These are phyloP conservation scores for Prionailurus viverrinus DNA, from an alignment of 2,113 vertebrate genomes.

Conservation along the genomic window DNA sequence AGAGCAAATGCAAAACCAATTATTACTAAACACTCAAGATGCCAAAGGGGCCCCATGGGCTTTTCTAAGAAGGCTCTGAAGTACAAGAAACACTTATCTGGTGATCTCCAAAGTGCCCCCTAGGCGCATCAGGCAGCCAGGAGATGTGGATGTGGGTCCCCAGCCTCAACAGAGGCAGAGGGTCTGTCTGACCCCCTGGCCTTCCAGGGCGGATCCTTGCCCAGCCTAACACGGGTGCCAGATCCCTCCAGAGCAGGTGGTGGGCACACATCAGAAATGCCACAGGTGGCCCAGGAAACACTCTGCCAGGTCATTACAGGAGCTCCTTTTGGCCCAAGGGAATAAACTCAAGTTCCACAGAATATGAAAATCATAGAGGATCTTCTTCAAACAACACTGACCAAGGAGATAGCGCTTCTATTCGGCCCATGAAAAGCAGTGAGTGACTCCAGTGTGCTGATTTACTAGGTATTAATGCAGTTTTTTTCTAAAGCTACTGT, in stretches of 20 bases:
- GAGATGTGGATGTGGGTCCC: not conserved
- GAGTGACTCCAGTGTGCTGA: not conserved
- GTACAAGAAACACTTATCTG: not conserved
- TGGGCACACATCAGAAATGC: not conserved
- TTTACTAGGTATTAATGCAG: not conserved
- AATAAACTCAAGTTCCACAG: not conserved
- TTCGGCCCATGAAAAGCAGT: not conserved
- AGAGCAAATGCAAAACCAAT: not conserved
- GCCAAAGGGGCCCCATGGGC: not conserved
- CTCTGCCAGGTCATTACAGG: fast-evolving
- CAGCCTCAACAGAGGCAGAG: not conserved
- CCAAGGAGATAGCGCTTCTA: not conserved
- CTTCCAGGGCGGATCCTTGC: fast-evolving
- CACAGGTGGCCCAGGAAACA: not conserved
- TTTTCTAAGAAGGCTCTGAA: not conserved
- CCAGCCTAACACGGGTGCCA: not conserved
- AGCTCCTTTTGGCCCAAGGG: not conserved
- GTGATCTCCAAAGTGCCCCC: not conserved
- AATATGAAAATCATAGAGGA: not conserved
- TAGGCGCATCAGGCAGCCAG: fast-evolving
- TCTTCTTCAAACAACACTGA: not conserved
- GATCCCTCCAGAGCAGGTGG: not conserved
- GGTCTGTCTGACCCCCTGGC: not conserved
- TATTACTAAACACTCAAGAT: fast-evolving
- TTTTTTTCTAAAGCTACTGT: not conserved